Base-by-base conservation (phyloP, 2,888 invertebrate species). In the Drosophila paranaensis region DNA sequence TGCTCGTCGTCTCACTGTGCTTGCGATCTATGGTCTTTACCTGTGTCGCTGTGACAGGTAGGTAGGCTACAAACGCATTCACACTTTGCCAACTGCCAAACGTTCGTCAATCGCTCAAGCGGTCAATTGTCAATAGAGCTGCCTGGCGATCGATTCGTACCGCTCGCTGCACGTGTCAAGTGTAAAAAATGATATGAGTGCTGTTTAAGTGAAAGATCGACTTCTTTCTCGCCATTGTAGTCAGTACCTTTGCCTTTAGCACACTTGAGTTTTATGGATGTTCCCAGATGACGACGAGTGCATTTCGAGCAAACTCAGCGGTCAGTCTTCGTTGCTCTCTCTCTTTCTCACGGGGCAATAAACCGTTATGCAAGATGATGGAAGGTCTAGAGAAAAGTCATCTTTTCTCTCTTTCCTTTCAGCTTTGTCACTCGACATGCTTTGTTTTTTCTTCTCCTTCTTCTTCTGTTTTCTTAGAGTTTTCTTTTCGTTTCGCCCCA, bases 311-410 rank as follows among this genome's bases (percentile, higher is more conserved):
- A 61, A 80, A 79, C 68, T 69, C 80, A 79, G 80, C 62, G 61
- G 78, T 76, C 72, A 58, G 68, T 48, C 48, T n/a, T 33, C 33
- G 3, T 2, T 4, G 10, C 40, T 42, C 16, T 43, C 60, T 16
- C 37, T 13, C 46, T 40, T 45, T 60, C 39, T 57, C 33, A 25
- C 37, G 14, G 61, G 50, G 60, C 45, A 65, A 71, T 61, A 71
- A 69, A 72, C 78, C 80, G 80, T 78, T 78, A 80, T 76, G 78
- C 80, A 78, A 78, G 79, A 61, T 79, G 75, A 77, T 73, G 75
- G 46, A 77, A 72, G 62, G 63, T 56, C 73, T 67, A 55, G 37
- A 51, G 25, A 76, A 65, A 71, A 46, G 1, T 39, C 33, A 6
- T 43, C 39, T 33, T 33, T 25, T 40, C 35, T 72, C 39, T 46